phyloP scores from a whole-genome alignment of 2,797 vertebrate species.

The Dendrocincla fuliginosa region DNA sequence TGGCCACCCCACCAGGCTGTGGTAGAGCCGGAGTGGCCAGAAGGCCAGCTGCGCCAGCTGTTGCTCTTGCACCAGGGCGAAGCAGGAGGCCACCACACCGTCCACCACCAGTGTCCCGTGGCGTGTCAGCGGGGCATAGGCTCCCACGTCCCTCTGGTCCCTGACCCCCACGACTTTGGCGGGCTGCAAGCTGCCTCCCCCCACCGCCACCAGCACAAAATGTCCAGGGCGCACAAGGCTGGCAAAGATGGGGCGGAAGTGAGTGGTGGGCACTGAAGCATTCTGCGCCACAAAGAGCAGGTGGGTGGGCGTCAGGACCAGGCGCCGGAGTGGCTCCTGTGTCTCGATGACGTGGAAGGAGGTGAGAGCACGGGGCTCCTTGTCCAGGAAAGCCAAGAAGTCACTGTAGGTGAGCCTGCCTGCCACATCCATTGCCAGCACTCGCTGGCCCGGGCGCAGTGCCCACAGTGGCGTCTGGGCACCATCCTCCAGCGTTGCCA shows the following conservation, averaged over 20 bases:
- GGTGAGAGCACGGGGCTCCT: slow-evolving; percentile 76
- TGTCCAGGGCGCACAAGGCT: slow-evolving; percentile 87
- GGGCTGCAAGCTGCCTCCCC: slow-evolving; percentile 63
- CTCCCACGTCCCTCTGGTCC: slow-evolving; percentile 76
- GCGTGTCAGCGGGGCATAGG: slow-evolving; percentile 89
- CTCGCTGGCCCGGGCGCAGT: slow-evolving; percentile 85
- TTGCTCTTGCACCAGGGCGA: slow-evolving; percentile 87
- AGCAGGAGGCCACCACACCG: slow-evolving; percentile 90
- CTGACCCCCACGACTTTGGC: slow-evolving; percentile 81
- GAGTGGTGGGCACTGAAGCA: slow-evolving; percentile 64
- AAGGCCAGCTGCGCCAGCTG: slow-evolving; percentile 88
- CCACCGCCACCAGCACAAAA: slow-evolving; percentile 81
- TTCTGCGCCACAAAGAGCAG: slow-evolving; percentile 86
- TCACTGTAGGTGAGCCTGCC: slow-evolving; percentile 87
- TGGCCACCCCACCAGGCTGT: slow-evolving; percentile 75
- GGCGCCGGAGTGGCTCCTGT: slow-evolving; percentile 70
- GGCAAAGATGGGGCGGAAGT: slow-evolving; percentile 85
- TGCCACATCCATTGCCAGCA: slow-evolving; percentile 85
- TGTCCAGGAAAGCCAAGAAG: slow-evolving; percentile 91
- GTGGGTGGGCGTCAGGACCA: slow-evolving; percentile 90
- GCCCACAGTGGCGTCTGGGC: slow-evolving; percentile 80
- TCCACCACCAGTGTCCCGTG: slow-evolving; percentile 92
- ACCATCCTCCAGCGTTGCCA: slow-evolving; percentile 84
- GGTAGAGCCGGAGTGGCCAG: slow-evolving; percentile 87
- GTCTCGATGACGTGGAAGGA: slow-evolving; percentile 87